These are phyloP conservation scores for Python bivittatus DNA, from an alignment of 2,113 vertebrate species.

Conservation along the genomic window DNA sequence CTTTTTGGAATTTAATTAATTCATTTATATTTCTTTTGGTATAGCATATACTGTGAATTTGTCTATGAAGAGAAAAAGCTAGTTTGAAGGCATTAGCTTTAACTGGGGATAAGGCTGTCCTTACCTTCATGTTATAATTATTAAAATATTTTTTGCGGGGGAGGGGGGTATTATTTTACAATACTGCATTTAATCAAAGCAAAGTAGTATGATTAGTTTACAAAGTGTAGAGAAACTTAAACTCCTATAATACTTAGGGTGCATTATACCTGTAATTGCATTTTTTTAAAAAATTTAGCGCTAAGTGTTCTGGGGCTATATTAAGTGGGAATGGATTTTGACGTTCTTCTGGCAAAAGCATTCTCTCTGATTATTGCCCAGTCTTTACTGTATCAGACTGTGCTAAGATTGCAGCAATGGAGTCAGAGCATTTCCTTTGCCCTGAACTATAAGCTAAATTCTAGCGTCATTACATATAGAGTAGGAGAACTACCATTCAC, in stretches of 20 bases:
- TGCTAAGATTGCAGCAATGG: background rate
- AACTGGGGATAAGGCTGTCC: background rate
- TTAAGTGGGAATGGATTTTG: background rate
- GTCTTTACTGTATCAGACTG: background rate
- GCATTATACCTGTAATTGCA: background rate
- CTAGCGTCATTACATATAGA: background rate
- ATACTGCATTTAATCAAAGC: background rate
- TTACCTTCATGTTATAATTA: background rate
- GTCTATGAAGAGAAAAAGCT: background rate
- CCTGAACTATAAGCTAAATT: background rate
- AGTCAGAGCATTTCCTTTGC: background rate
- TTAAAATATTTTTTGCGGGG: background rate
- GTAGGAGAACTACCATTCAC: background rate
- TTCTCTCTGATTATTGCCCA: too few relatives aligned
- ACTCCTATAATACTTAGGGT: background rate
- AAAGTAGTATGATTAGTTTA: background rate
- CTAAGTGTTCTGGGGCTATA: background rate
- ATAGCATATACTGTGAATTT: background rate
- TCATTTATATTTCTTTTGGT: background rate
- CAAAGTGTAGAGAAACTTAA: background rate
- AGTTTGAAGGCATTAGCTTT: background rate
- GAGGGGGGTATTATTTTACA: background rate
- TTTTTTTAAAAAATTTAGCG: background rate
- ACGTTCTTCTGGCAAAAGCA: background rate
- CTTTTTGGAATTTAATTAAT: background rate